Conservation (phyloP, 1,140 invertebrate species). For the Amyelois transitella region DNA sequence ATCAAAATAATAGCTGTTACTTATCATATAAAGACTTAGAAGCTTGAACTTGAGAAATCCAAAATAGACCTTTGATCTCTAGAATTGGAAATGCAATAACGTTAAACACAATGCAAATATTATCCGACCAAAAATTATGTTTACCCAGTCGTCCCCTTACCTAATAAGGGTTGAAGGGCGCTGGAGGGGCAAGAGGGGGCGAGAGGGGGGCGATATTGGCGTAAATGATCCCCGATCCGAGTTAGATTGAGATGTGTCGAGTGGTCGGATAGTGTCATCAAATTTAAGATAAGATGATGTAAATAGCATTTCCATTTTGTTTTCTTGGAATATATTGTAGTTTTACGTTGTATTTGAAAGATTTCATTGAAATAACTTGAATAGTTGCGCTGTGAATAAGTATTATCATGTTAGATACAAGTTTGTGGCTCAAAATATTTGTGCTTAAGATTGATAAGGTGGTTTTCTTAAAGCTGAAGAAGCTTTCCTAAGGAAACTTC, state of each 20-base stretch:
- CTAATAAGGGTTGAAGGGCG: conserved; percentile 1
- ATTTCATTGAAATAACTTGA: too few relatives aligned
- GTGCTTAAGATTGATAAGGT: too few relatives aligned
- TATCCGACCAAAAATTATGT: conserved; percentile 4
- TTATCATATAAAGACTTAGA: too few relatives aligned
- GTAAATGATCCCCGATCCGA: conserved; percentile 2
- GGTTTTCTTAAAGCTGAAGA: too few relatives aligned
- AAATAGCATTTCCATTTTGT: background rate
- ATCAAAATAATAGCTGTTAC: too few relatives aligned
- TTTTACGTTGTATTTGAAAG: too few relatives aligned
- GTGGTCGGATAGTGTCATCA: conserved; percentile 2
- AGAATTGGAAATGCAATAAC: background rate
- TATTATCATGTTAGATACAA: too few relatives aligned
- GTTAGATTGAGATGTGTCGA: conserved; percentile 4
- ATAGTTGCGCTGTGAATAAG: too few relatives aligned
- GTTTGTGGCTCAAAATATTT: too few relatives aligned
- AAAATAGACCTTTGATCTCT: background rate
- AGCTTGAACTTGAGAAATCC: too few relatives aligned
- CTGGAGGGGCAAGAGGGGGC: background rate
- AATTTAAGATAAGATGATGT: background rate
- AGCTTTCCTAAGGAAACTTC: too few relatives aligned
- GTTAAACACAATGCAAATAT: conserved; percentile 4
- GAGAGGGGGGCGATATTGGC: background rate
- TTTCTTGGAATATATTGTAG: background rate
- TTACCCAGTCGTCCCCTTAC: conserved; percentile 2